Evolutionary conservation across 2,888 invertebrate genomes (phyloP).

Genomic region (Apamea monoglypha): DNA sequence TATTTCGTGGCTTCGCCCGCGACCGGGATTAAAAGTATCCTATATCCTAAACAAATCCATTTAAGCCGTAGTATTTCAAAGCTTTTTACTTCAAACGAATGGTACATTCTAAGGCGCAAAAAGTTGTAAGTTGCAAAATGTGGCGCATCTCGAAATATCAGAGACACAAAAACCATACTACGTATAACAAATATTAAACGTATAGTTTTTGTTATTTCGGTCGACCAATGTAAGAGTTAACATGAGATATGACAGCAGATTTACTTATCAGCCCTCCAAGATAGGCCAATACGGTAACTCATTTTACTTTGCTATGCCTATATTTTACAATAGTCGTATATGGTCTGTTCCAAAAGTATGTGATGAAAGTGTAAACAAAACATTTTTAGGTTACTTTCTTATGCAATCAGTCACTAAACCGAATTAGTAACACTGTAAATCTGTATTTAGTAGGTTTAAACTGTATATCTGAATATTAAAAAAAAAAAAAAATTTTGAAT

Average conservation of each 20-base stretch:
- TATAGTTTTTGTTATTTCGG: not conserved
- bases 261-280: not conserved
- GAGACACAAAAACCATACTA: not conserved
- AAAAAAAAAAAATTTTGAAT: not conserved
- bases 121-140: not conserved
- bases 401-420: not conserved
- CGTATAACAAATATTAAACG: not conserved
- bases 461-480: not conserved
- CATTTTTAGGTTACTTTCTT: not conserved
- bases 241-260: not conserved
- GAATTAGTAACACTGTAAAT: not conserved
- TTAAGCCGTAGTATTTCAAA: not conserved
- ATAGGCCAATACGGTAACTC: not conserved
- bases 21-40: too few species aligned
- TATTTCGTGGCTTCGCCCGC: not conserved
- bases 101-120: not conserved
- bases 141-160: not conserved
- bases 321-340: not conserved
- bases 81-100: not conserved
- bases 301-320: not conserved
- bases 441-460: not conserved
- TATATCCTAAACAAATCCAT: not conserved
- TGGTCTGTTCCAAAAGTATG: not conserved
- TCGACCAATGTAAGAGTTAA: not conserved
- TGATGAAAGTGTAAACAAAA: not conserved